Evolutionary conservation across 2,113 vertebrate species (phyloP).

Genomic region (Lophotis ruficrista): DNA sequence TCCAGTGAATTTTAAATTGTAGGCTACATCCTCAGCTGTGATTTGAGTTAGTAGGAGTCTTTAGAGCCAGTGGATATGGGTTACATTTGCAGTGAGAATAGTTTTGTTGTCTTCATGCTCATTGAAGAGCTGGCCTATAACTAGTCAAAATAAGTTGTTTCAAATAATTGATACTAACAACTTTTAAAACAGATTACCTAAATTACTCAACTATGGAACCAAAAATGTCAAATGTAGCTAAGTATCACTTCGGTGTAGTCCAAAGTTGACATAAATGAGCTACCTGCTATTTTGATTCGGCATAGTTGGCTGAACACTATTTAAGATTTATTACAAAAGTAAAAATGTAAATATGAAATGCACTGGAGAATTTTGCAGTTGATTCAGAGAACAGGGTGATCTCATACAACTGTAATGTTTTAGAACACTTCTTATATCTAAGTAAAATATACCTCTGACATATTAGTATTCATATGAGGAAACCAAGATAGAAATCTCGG

Average conservation of each 20-base stretch:
- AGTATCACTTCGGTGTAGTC: neutral
- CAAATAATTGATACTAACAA: neutral
- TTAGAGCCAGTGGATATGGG: neutral
- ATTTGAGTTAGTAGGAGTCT: slow-evolving; percentile 5
- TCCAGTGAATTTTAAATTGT: slow-evolving; percentile 20
- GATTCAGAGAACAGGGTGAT: neutral
- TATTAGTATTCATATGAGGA: neutral
- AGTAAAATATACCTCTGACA: neutral
- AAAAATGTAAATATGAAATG: neutral
- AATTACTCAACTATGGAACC: neutral
- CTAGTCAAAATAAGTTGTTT: neutral
- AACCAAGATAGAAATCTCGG: neutral
- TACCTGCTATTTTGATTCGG: neutral
- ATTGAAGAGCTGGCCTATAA: neutral
- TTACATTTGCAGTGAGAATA: neutral
- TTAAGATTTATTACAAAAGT: neutral
- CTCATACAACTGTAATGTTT: neutral
- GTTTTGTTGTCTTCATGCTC: neutral
- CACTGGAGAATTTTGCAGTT: neutral
- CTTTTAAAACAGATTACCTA: neutral
- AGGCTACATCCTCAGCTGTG: neutral
- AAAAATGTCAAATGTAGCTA: neutral
- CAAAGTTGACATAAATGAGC: neutral
- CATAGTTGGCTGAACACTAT: neutral
- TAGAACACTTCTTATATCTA: neutral